Conservation (phyloP, 2,888 invertebrate genomes). For the Lochmaea crataegi region DNA sequence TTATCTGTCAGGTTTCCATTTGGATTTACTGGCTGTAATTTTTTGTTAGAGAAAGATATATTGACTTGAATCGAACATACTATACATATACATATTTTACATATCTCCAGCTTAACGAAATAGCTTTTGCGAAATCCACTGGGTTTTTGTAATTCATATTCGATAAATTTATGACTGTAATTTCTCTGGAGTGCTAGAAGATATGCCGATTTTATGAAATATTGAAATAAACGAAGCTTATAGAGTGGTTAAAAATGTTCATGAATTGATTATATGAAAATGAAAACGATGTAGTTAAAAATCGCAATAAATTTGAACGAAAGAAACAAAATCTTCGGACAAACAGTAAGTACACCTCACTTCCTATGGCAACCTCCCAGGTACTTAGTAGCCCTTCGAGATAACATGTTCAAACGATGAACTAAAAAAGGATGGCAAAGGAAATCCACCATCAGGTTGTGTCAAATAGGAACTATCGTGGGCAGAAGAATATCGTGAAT, state of each 20-base stretch:
- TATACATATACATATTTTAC: too few relatives aligned
- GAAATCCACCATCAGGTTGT: too few relatives aligned
- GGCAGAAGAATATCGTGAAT: too few relatives aligned
- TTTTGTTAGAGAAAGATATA: neutral
- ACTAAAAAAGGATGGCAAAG: too few relatives aligned
- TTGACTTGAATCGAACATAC: neutral
- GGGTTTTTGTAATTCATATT: conserved; percentile 21
- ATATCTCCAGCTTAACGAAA: neutral
- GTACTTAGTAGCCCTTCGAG: too few relatives aligned
- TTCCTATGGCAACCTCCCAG: too few relatives aligned
- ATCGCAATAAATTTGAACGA: too few relatives aligned
- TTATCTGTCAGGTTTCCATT: neutral
- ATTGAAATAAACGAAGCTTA: conserved; percentile 4
- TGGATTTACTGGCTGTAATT: neutral
- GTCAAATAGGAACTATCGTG: too few relatives aligned
- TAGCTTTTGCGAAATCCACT: neutral
- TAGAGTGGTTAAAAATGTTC: too few relatives aligned
- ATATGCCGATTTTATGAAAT: conserved; percentile 24
- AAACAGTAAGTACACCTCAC: too few relatives aligned
- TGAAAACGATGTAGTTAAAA: neutral
- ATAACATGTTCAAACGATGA: too few relatives aligned
- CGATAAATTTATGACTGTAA: conserved; percentile 14
- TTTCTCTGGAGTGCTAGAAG: conserved; percentile 3
- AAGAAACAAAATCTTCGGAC: too few relatives aligned
- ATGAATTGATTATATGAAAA: neutral